Evolutionary conservation across 2,888 invertebrate genomes (phyloP), one percentile per base, ranked within the genome.

Genomic region (Sicus ferrugineus): DNA sequence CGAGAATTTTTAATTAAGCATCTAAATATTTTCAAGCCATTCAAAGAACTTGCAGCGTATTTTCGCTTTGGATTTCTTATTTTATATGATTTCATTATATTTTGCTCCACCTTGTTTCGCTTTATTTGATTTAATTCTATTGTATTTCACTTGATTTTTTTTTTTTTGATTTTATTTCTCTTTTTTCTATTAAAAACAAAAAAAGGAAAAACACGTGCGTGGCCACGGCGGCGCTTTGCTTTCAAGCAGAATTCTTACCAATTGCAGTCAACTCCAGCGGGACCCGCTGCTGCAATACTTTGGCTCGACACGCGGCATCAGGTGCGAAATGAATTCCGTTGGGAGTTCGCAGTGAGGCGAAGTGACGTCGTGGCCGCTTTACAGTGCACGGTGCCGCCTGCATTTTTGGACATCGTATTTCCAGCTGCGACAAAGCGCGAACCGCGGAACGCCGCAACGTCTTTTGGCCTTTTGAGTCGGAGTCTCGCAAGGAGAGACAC

Each of bases 311-410:
- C 67, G 69, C 71, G 71, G 73, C 73, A 73, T 74, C 74, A 74
- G 74, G 74, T 74, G 74, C 74, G 74, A 74, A 74, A 73, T 73
- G 71, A 72, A 74, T 72, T 73, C 73, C 74, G 69, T 61, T 64
- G 74, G 69, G 74, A 70, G 65, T 68, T 65, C 58, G 64, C 21
- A 30, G 31, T 23, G 26, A 16, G 23, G 34, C 11, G 21, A 16
- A 50, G 23, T 50, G 28, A 14, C n/a, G 21, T 19, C 58, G 16
- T 34, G 4, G 3, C 50, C 19, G 50, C 19, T 50, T 9, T 5
- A 11, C 38, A 34, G 11, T 21, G 50, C n/a, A 11, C 14, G 64
- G 42, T 16, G n/a, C 38, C 65, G 58, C 48, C 56, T 30, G 30
- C 63, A 50, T 23, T 52, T 64, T 63, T 58, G 56, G 56, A 56